phyloP scores from a whole-genome alignment of 2,888 invertebrate genomes.

The Thecophora atra region DNA sequence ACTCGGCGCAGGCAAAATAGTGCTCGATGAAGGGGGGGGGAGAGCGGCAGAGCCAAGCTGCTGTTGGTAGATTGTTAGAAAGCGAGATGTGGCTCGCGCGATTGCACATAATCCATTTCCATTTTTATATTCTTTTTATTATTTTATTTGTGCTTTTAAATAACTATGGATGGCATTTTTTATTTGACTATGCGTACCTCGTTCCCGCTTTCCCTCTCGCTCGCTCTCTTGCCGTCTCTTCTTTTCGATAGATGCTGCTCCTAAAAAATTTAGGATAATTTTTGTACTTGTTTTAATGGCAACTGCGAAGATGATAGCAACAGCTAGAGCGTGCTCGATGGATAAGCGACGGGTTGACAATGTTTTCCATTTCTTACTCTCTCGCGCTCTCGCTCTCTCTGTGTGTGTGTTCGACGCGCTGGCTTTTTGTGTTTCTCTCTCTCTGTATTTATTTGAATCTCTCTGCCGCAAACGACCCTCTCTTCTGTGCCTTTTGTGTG shows the following conservation, averaged over 20 bases:
- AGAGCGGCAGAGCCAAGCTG: neutral
- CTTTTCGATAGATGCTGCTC: neutral
- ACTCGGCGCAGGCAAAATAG: conserved; percentile 16
- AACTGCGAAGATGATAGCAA: neutral
- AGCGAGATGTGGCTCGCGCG: conserved; percentile 37
- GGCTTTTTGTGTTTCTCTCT: conserved; percentile 21
- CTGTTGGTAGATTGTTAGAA: conserved; percentile 31
- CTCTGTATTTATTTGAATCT: neutral
- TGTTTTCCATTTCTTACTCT: neutral
- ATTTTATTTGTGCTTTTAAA: conserved; percentile 17
- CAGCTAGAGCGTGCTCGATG: neutral
- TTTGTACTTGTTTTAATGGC: conserved; percentile 11
- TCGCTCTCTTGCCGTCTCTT: neutral
- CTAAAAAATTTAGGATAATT: conserved; percentile 5
- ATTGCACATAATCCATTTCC: conserved; percentile 52
- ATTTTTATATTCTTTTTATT: conserved; percentile 42
- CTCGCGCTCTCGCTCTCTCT: conserved; percentile 26
- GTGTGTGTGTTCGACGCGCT: conserved; percentile 13
- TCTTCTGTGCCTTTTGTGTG: neutral
- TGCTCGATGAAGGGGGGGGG: neutral
- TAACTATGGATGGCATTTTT: neutral
- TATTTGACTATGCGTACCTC: conserved; percentile 2
- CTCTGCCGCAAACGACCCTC: neutral
- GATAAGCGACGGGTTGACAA: conserved; percentile 14
- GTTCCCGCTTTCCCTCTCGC: neutral